Evolutionary conservation across 2,888 invertebrate species (phyloP), one percentile per base, ranked within the genome.

Genomic region (Hypercompe scribonia): DNA sequence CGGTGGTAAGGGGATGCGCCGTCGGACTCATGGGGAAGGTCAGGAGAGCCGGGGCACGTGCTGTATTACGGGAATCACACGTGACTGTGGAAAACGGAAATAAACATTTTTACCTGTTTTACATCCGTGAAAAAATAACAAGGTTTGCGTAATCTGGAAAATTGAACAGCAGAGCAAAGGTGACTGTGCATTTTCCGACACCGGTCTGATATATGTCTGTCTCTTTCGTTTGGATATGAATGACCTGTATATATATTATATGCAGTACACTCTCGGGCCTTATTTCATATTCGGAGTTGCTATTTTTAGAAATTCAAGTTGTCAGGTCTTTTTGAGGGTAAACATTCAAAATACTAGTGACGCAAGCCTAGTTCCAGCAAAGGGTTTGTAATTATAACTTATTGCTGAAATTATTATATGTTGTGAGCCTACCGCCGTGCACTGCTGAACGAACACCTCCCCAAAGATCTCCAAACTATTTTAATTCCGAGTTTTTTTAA

Each of bases 21-120:
- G 84, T 83, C 86, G 84, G 84, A 75, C 61, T 75, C 81, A 90
- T 90, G 87, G 81, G 91, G 87, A 91, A 93, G 93, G 93, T 93
- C 93, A 92, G 93, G 90, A 89, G 77, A 78, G 61, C 63, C 64
- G 65, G 21, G 70, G 71, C 82, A 84, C 86, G 82, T 79, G 75
- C 70, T 68, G 71, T 61, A 50, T 67, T 75, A 63, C 24, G n/a
- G n/a, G n/a, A 54, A 54, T n/a, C 24, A 54, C 84, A 85, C 84
- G 84, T 84, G 85, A 71, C 65, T n/a, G n/a, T 69, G 61, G 63
- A 72, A n/a, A 66, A 39, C 31, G 39, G 33, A 70, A 66, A 70
- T 65, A 46, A n/a, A 34, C 50, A 69, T 70, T 65, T 63, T 46
- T 65, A 39, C 28, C 5, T 68, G 36, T 15, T 39, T 67, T 72